phyloP scores from a whole-genome alignment of 2,888 invertebrate species.

The Dryobotodes eremita region DNA sequence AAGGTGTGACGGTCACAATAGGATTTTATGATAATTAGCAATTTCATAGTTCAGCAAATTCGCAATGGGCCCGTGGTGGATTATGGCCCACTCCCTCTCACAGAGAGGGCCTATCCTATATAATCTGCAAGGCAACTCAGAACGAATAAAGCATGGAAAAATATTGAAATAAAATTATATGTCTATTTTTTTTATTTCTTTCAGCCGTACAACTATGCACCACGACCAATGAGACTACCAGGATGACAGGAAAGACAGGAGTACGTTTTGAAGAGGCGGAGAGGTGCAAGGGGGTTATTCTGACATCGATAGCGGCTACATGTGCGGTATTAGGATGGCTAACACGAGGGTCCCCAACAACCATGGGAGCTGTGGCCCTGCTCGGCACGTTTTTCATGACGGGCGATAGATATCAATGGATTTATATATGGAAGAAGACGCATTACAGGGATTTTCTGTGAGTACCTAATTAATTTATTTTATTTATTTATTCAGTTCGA shows the following conservation, averaged over 20 bases:
- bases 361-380: constrained; percentile 75
- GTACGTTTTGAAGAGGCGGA: constrained; percentile 87
- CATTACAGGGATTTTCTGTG: constrained; percentile 83
- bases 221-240: constrained; percentile 74
- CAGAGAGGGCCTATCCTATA: background rate
- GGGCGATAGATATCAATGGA: constrained; percentile 87
- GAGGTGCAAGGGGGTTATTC: constrained; percentile 75
- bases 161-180: background rate
- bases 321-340: constrained; percentile 78
- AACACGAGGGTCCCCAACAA: constrained; percentile 71
- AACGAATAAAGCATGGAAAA: background rate
- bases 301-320: constrained; percentile 74
- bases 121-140: background rate
- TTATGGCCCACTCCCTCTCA: background rate
- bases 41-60: background rate
- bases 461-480: too few species aligned
- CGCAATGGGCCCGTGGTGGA: too few species aligned
- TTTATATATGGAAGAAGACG: constrained; percentile 87
- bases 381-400: constrained; percentile 83
- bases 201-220: constrained; percentile 70
- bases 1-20: constrained; percentile 4
- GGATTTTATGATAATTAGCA: background rate
- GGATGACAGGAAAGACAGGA: constrained; percentile 85
- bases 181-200: constrained; percentile 24
- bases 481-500: too few species aligned